A percentile compares a stretch with the other conserved stretches of the same genome.
Conservation (phyloP, 2,888 invertebrate genomes). For the Scaptomyza reducta region DNA sequence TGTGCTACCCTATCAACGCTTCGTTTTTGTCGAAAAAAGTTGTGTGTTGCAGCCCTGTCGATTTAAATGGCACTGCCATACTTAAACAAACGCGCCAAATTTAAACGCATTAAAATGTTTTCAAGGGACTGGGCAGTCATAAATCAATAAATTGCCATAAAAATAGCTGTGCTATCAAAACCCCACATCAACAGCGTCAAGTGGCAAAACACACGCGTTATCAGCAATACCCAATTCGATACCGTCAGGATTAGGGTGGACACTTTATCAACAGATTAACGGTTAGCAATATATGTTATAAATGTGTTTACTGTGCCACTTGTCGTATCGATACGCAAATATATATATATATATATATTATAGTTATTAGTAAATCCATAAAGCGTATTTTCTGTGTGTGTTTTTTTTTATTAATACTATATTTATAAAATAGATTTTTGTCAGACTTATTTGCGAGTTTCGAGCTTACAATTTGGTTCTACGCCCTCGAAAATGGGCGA, state of each 20-base stretch:
- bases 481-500: slow-evolving; percentile 78
- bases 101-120: background rate
- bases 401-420: background rate
- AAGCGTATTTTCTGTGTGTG: background rate
- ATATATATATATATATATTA: too few species aligned
- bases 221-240: slow-evolving; percentile 42
- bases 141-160: slow-evolving; percentile 62
- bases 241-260: slow-evolving; percentile 50
- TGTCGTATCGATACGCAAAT: slow-evolving; percentile 31
- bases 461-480: slow-evolving; percentile 75
- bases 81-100: slow-evolving; percentile 13
- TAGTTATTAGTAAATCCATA: slow-evolving; percentile 8
- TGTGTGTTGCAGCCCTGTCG: slow-evolving; percentile 6
- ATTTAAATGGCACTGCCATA: slow-evolving; percentile 4
- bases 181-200: slow-evolving; percentile 48
- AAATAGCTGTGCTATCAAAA: slow-evolving; percentile 47
- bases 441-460: slow-evolving; percentile 38
- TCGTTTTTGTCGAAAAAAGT: slow-evolving; percentile 12
- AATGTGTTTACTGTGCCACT: slow-evolving; percentile 29
- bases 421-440: background rate
- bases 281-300: slow-evolving; percentile 11
- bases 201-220: slow-evolving; percentile 33
- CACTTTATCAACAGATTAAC: slow-evolving; percentile 51
- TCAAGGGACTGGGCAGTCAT: slow-evolving; percentile 14
- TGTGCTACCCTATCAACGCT: slow-evolving; percentile 11